These are phyloP conservation scores for Andrena cerasifolii DNA, from an alignment of 1,140 invertebrate species.

Conservation along the genomic window DNA sequence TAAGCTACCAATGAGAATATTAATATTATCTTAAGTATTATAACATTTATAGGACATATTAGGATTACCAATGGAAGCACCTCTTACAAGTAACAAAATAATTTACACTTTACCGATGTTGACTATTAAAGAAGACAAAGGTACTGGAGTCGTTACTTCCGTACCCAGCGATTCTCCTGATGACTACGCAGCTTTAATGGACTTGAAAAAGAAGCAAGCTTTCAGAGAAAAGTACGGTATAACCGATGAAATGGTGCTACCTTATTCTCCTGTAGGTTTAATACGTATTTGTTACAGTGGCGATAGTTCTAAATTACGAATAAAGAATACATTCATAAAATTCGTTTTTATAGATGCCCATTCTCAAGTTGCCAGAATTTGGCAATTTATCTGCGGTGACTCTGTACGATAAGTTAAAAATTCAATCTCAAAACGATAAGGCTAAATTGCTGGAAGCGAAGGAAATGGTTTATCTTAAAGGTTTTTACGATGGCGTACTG, in stretches of 20 bases:
- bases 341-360: constrained; percentile 89
- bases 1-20: neutral
- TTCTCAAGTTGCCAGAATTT: constrained; percentile 95
- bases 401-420: constrained; percentile 94
- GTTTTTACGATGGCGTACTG: constrained; percentile 97
- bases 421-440: constrained; percentile 98
- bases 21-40: constrained; percentile 15
- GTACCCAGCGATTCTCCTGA: constrained; percentile 99
- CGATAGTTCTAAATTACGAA: neutral
- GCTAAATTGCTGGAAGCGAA: constrained; percentile 97
- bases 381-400: constrained; percentile 93
- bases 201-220: constrained; percentile 97
- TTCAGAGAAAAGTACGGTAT: constrained; percentile 97
- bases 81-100: constrained; percentile 90
- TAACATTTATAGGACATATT: constrained; percentile 85
- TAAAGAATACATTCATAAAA: constrained; percentile 64
- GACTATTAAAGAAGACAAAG: constrained; percentile 98
- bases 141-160: constrained; percentile 98
- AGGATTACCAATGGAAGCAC: constrained; percentile 91
- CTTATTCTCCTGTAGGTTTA: constrained; percentile 88
- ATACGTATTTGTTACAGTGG: neutral
- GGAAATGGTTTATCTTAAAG: constrained; percentile 97
- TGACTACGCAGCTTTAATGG: constrained; percentile 97
- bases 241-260: constrained; percentile 96
- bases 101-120: constrained; percentile 99